A percentile compares a stretch with the other conserved stretches of the same genome.
phyloP scores from a whole-genome alignment of 2,113 vertebrate species.

The Lathamus discolor region DNA sequence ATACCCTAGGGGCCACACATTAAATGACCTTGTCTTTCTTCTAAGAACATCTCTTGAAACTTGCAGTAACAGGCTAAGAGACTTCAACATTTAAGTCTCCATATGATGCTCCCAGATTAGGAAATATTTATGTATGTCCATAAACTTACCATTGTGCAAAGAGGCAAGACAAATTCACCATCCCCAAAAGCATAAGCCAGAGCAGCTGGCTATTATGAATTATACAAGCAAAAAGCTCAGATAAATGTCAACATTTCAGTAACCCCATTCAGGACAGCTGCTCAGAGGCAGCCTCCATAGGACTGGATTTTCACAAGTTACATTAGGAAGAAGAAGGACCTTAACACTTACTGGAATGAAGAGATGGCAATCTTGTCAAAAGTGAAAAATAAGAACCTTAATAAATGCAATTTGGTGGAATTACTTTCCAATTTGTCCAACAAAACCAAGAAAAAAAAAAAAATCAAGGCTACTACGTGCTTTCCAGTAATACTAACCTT shows the following conservation, averaged over 20 bases:
- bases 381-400: neutral
- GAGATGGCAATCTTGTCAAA: neutral
- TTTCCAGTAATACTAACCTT: neutral
- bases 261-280: conserved; percentile 24
- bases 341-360: neutral
- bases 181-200: neutral
- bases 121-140: conserved; percentile 49
- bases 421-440: neutral
- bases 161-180: neutral
- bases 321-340: neutral
- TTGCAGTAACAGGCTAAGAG: neutral
- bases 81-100: neutral
- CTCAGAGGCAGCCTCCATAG: neutral
- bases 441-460: neutral
- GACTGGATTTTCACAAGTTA: conserved; percentile 19
- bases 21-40: neutral
- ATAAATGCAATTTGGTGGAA: neutral
- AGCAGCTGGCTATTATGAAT: conserved; percentile 19
- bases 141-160: neutral
- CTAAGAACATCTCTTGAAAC: neutral
- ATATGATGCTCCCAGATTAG: neutral
- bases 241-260: neutral
- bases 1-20: neutral
- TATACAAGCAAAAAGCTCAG: conserved; percentile 37
- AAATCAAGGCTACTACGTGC: neutral